Base-by-base conservation (phyloP, 2,113 vertebrate species). In the Manacus vitellinus region DNA sequence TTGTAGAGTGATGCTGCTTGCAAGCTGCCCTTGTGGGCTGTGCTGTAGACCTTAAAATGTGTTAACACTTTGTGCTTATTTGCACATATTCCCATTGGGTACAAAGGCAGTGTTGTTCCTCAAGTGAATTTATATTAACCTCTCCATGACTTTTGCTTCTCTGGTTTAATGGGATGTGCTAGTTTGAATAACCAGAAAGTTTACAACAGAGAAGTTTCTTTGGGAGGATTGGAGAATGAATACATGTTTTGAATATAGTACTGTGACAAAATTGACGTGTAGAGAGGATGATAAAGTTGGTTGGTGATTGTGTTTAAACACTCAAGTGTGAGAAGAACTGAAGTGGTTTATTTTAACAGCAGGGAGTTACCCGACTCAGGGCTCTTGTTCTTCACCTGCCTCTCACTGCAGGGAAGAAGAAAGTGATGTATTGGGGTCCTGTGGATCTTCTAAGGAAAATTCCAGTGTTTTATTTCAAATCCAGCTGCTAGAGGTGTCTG, bases 261-360 rank as follows among this genome's bases (percentile, higher is more conserved):
- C 43, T 18, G 6, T 63, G 56, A 20, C 75, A 66, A 61, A 75
- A 65, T 47, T 72, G 83, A 25, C 14, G 5, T 15, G 1, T 49
- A 21, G 2, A 19, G 62, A 27, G 11, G 14, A 14, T 78, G 61
- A 33, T 78, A 8, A 88, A 88, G 39, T 28, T 0, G 1, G 39
- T 28, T 0, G 1, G 20, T 28, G 24, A 35, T 12, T 59, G 44
- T 52, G n/a, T 59, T 59, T 49, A 86, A 44, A 33, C 0, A 0
- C 49, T 80, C 44, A 52, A 88, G 61, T 1, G 5, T 35, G 47
- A 78, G 82, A 51, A 86, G 62, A 85, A 20, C 46, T 56, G 47
- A 31, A 78, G 18, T 13, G 35, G 56, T 84, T 81, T 81, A 49
- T 81, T 92, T 77, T 88, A 76, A 13, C 80, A 73, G 54, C 28